These are phyloP conservation scores for Centruroides sculpturatus DNA, from an alignment of 1,140 invertebrate genomes.

Conservation along the genomic window DNA sequence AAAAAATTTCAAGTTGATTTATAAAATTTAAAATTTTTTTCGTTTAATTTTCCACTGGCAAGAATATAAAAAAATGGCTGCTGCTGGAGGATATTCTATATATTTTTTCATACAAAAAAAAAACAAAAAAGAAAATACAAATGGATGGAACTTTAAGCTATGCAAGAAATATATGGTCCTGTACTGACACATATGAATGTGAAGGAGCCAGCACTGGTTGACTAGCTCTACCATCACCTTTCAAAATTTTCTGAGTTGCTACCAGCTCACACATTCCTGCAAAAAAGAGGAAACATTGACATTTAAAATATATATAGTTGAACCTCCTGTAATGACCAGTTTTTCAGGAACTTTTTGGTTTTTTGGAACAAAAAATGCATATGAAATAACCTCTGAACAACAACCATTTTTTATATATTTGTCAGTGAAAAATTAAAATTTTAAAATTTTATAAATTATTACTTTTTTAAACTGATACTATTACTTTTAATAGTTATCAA, in stretches of 20 bases:
- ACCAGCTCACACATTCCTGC: neutral
- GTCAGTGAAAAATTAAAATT: no score
- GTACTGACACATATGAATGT: neutral
- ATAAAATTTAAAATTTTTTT: no score
- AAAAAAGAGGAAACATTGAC: neutral
- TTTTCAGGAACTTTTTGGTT: neutral
- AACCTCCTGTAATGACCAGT: neutral
- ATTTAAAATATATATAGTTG: neutral
- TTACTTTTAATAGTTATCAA: no score
- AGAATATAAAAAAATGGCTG: no score
- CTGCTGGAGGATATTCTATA: no score
- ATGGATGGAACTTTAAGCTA: neutral
- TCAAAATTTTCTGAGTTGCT: neutral
- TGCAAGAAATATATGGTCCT: neutral
- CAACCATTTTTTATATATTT: no score
- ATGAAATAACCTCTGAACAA: slow-evolving; percentile 9
- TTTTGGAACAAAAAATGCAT: neutral
- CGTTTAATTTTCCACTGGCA: no score
- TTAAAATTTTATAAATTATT: no score
- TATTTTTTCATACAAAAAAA: neutral
- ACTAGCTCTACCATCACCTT: neutral
- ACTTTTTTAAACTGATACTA: no score
- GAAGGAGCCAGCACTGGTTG: neutral
- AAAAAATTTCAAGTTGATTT: no score
- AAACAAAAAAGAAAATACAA: neutral